These are phyloP conservation scores for Gambusia yucatana DNA, from an alignment of 2,797 vertebrate species.

Conservation along the genomic window DNA sequence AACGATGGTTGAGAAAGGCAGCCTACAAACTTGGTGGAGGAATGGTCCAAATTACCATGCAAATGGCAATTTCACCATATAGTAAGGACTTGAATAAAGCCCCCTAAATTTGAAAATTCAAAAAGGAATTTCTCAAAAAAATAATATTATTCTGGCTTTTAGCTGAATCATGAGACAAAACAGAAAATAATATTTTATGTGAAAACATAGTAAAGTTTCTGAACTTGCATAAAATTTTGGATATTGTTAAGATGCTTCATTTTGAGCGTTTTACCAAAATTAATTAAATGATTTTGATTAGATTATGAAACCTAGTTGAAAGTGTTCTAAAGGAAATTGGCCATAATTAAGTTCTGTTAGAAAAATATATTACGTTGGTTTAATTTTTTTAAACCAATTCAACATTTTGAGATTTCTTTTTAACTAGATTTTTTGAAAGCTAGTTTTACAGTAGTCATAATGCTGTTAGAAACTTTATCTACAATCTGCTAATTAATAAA, in stretches of 20 bases:
- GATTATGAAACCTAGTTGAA: not conserved
- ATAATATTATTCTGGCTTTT: too few relatives aligned
- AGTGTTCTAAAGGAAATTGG: not conserved
- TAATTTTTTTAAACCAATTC: not conserved
- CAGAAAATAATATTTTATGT: too few relatives aligned
- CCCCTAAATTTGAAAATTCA: too few relatives aligned
- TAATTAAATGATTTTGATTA: not conserved
- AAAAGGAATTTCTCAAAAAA: too few relatives aligned
- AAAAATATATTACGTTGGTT: not conserved
- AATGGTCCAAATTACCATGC: too few relatives aligned
- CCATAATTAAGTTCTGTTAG: not conserved
- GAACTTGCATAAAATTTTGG: not conserved
- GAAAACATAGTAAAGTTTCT: not conserved
- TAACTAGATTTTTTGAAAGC: not conserved
- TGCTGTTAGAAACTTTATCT: not conserved
- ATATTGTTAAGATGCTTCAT: not conserved
- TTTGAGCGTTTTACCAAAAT: not conserved
- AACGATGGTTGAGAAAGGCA: too few relatives aligned
- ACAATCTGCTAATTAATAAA: not conserved
- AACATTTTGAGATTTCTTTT: not conserved
- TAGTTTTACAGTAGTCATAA: not conserved
- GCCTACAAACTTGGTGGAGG: too few relatives aligned
- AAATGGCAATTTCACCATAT: too few relatives aligned
- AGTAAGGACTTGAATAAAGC: too few relatives aligned
- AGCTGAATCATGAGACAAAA: too few relatives aligned